Evolutionary conservation across 30 jellyfish, hydroid and myxozoan genomes (phyloP), one percentile per base, ranked within the genome.

Genomic region (Catostylus mosaicus): DNA sequence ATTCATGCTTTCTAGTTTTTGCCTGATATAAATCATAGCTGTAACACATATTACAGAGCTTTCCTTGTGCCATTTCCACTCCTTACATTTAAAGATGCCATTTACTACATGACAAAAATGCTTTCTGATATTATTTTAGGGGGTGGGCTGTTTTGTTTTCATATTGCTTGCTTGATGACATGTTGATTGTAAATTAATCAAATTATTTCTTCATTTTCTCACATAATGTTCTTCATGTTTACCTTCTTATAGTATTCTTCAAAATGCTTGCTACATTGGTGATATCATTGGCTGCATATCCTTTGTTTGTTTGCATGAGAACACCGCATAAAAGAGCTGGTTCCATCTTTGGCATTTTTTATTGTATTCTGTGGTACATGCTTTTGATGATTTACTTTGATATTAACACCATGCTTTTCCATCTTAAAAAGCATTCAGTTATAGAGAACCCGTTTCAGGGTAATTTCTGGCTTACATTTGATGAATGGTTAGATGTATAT

Each of bases 261-360:
- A 77, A 87, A 67, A 77, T 87, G 66, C 1, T 69, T 27, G 96
- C 73, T 5, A 70, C 96, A 10, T 67, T 67, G 1, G 68, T 87
- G 3, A 73, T 87, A 62, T 88, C 96, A 22, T 20, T 62, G 50
- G 36, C 96, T 7, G 80, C 83, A 1, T 77, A 67, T 61, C 96
- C 96, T 31, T 32, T 87, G 36, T 87, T 87, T 70, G 79, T 67
- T 14, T 87, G 96, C 73, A 65, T 87, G 85, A 30, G 73, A n/a
- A 77, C 79, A 30, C 52, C 57, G n/a, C 87, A 78, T 59, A 78
- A 87, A 59, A 31, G 73, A 11, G 30, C 34, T 12, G 89, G 89
- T 8, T 77, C 88, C 33, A 33, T 30, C 6, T 66, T 87, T 69
- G 96, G 96, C 4, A 47, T 87, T 23, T 60, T 87, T 19, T 87